Evolutionary conservation across 2,113 vertebrate species (phyloP).

Genomic region (Danio rerio): GRCz12tu NC_133184.1:46289001-46289500

Average conservation of each 20-base stretch:
- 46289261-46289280: neutral
- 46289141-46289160: neutral
- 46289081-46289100: neutral
- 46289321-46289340: neutral
- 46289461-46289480: no score
- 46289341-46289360: neutral
- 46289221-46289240: constrained; percentile 10
- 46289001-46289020: no score
- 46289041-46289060: neutral
- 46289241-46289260: constrained; percentile 24
- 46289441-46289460: no score
- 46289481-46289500: no score
- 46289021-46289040: no score
- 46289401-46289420: no score
- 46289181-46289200: neutral
- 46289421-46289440: no score
- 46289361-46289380: neutral
- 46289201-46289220: constrained; percentile 13
- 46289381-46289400: neutral
- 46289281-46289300: neutral
- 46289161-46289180: neutral
- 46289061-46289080: neutral
- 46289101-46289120: constrained; percentile 11
- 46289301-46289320: neutral
- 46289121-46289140: constrained; percentile 1